Conservation (phyloP, 2,797 vertebrate genomes). For the Avahi laniger region DNA sequence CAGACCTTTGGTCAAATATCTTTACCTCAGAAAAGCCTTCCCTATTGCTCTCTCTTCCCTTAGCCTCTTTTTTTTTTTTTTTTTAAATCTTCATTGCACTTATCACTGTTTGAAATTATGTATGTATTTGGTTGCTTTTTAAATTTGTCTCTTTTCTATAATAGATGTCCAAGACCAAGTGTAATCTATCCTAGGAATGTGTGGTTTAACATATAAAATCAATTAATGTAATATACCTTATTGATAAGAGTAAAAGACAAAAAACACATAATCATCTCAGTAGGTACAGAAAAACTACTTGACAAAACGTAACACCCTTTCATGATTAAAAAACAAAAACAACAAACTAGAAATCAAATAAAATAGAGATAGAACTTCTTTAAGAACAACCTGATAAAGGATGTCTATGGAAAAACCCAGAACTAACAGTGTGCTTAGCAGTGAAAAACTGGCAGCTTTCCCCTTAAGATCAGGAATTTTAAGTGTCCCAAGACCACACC, state of each 20-base stretch:
- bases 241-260: not conserved
- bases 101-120: not conserved
- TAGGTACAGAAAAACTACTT: not conserved
- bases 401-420: not conserved
- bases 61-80: not conserved
- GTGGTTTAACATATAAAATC: not conserved
- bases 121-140: not conserved
- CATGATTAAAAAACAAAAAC: not conserved
- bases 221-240: not conserved
- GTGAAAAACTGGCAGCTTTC: not conserved
- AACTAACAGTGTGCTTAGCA: not conserved
- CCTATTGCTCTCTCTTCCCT: not conserved
- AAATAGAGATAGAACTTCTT: not conserved
- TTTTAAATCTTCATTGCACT: not conserved
- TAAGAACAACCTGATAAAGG: not conserved
- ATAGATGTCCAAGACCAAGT: not conserved
- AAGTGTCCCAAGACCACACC: not conserved
- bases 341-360: not conserved
- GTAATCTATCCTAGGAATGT: not conserved
- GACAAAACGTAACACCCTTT: not conserved
- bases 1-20: not conserved
- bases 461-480: not conserved
- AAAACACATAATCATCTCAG: not conserved
- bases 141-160: not conserved
- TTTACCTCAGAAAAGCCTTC: not conserved